Evolutionary conservation across 2,113 vertebrate genomes (phyloP), one percentile per base, ranked within the genome.

Genomic region (Anarhynchus alexandrinus): DNA sequence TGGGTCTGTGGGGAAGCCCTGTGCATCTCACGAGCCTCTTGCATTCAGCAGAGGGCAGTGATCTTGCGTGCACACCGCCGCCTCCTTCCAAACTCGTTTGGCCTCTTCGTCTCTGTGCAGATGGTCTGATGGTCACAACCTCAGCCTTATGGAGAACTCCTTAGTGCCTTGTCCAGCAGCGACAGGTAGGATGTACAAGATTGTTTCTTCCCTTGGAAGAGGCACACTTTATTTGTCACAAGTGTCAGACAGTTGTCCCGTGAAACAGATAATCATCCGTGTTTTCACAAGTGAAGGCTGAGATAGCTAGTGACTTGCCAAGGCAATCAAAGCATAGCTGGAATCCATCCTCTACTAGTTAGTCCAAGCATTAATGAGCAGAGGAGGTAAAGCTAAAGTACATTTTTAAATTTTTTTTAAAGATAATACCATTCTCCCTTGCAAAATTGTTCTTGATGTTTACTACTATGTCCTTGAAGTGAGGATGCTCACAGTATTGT

Each of bases 21-120:
- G 9, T 5, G 62, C 40, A 11, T 11, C 54, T 87, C 43, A 1
- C 19, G 5, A 59, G 87, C 26, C 74, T 86, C 67, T 58, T 65
- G 17, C 61, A 6, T 69, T 92, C 95, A 86, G 92, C 92, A 95
- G 96, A 96, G 96, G 90, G 95, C 93, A 92, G 58, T 90, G 94
- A 90, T 83, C 92, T 36, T 15, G 90, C 94, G 34, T 0, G 0
- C 66, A n/a, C 58, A 5, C 52, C 8, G 9, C 38, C 3, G 4
- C 65, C 73, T 62, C 43, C 69, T 61, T 27, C 4, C 36, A 22
- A 3, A 15, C 51, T 15, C 38, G 36, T 72, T 64, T 49, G 72
- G 62, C 62, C 43, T 47, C 93, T 25, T 66, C 55, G 15, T 23
- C 82, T 32, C 55, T 10, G 16, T 8, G 36, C 57, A 30, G 20